phyloP scores from a whole-genome alignment of 1,140 invertebrate genomes.

The Contarinia nasturtii region DNA sequence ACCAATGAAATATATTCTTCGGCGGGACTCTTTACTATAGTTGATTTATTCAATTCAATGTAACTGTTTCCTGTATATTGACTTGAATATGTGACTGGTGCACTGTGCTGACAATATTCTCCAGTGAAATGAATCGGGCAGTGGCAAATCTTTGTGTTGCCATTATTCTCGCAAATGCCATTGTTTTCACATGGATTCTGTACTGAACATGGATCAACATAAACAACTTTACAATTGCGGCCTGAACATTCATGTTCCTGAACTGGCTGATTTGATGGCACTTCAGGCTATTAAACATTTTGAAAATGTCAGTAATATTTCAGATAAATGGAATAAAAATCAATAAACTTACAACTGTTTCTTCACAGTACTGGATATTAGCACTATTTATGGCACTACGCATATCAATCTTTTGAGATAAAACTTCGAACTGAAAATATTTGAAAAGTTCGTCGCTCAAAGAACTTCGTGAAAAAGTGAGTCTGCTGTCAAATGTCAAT shows the following conservation, averaged over 20 bases:
- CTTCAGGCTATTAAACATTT: conserved; percentile 20
- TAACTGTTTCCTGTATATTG: conserved; percentile 71
- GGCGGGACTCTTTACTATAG: conserved; percentile 41
- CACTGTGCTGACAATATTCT: conserved; percentile 55
- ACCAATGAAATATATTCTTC: conserved; percentile 39
- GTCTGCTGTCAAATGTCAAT: too few relatives aligned
- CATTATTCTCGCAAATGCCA: conserved; percentile 45
- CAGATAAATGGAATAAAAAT: too few relatives aligned
- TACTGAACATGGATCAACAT: conserved; percentile 34
- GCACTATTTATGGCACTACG: conserved; percentile 45
- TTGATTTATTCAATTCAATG: conserved; percentile 47
- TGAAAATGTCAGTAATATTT: too few relatives aligned
- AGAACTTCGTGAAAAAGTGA: too few relatives aligned
- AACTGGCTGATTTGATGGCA: conserved; percentile 24
- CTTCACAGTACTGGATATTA: conserved; percentile 54
- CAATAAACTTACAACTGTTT: conserved; percentile 13
- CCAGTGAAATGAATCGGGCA: conserved; percentile 63
- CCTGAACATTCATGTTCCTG: conserved; percentile 36
- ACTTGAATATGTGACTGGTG: conserved; percentile 38
- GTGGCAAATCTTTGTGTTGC: conserved; percentile 45
- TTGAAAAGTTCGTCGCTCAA: too few relatives aligned
- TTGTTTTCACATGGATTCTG: conserved; percentile 57
- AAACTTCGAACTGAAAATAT: conserved; percentile 37
- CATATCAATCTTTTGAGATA: conserved; percentile 37
- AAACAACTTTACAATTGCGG: conserved; percentile 42